Base-by-base conservation (phyloP, 1,140 invertebrate species). In the Cryptotermes secundus region DNA sequence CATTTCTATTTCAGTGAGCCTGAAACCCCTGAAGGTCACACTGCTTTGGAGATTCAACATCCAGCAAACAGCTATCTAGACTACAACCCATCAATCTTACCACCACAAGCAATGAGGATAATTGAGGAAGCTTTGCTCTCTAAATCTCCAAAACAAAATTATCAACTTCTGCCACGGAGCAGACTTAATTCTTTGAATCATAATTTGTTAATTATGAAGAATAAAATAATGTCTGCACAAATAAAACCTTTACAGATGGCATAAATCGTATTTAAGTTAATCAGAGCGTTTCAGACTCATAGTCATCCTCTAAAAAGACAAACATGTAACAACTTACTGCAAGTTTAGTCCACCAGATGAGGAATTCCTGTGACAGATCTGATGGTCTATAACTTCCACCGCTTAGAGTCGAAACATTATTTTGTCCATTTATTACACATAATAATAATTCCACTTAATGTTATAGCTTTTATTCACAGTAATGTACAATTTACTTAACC, bases 51-150 rank as follows among this genome's bases (percentile, higher is more conserved):
- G 31, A 59, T 79, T 31, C 53, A 79, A 34, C 19, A 79, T 34
- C 34, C 83, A 31, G 49, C 38, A 59, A 59, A 79, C 31, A 36
- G 79, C 34, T 85, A 82, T 59, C 59, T 88, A 16, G 87, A 88
- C 34, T 89, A 87, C 86, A 87, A 89, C 49, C 88, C 88, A 12
- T 42, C 86, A 12, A 87, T 88, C 7, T 84, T 89, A 35, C 86
- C 87, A 10, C 34, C 80, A 24, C 83, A 86, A 24, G 86, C 88
- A 6, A 81, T 89, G 83, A 85, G 87, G n/a, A 87, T 87, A 36
- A 34, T 89, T 36, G 88, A 89, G 81, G 80, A 87, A 72, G 88
- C 88, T 16, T 36, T 89, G 26, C 87, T 87, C 12, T 84, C 86
- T n/a, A 86, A 84, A 82, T 86, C 87, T 24, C 88, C 88, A 22